Evolutionary conservation across 2,888 invertebrate species (phyloP), one percentile per base, ranked within the genome.

Genomic region (Cyclophora albipunctata): DNA sequence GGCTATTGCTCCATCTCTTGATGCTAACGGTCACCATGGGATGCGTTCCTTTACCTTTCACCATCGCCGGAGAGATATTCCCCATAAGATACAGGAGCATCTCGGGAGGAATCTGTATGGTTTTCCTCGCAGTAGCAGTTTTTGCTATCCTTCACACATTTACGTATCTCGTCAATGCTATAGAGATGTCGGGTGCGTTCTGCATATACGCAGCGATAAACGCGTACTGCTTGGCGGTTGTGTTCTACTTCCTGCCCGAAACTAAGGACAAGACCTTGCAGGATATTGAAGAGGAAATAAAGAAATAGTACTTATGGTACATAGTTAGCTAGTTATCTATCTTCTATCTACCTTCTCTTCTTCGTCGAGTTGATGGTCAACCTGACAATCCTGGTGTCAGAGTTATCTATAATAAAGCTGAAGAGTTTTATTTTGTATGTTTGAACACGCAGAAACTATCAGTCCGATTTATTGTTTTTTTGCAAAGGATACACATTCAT

Each of bases 41-140:
- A 0, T 78, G 91, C 2, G 78, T 91, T 4, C 92, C 93, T 0
- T 63, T 94, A 40, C 92, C 93, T 0, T 93, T 92, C 78, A 90
- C 92, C 4, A 90, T 94, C 73, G 91, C 92, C 48, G 93, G 93
- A 0, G 94, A 94, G 71, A 76, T 94, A 3, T 93, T 93, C 60
- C 89, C 93, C 3, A 76, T 90, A 34, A 85, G 87, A 49, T 90
- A 89, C 43, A 84, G 92, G 48, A 91, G 91, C 34, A 67, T 92
- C 1, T 93, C 93, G 0, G 78, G 81, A 0, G 81, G 81, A 0
- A 67, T 83, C 20, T 81, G 68, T 34, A 63, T 67, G 0, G 20
- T 72, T 7, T 67, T 71, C n/a, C 54, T 67, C 44, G 69, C 73
- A 1, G 41, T 63, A 2, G 66, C 64, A 35, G 53, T 64, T 6